Conservation (phyloP, 2,797 vertebrate genomes). For the Brachymystax lenok region DNA sequence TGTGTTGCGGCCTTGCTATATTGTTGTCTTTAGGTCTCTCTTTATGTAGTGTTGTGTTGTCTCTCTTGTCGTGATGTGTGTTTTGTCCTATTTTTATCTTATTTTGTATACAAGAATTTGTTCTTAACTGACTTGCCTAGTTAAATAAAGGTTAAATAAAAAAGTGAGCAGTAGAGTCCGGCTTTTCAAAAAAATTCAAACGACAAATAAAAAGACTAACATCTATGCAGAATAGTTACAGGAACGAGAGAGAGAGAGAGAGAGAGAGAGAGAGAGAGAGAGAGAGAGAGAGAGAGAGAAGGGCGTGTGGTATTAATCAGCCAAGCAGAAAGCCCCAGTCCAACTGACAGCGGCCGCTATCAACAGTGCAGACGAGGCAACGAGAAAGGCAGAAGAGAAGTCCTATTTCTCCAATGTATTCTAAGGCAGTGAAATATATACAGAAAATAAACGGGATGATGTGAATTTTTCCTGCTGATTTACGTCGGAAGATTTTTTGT, state of each 20-base stretch:
- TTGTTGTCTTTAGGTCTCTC: too few relatives aligned
- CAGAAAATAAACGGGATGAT: constrained; percentile 22
- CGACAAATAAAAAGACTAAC: constrained; percentile 40
- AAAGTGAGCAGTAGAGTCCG: too few relatives aligned
- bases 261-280: not conserved
- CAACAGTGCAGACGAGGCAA: constrained; percentile 18
- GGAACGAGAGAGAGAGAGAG: constrained; percentile 38
- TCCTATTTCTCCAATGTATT: constrained; percentile 12
- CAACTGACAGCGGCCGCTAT: constrained; percentile 31
- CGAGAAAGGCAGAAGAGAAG: constrained; percentile 1
- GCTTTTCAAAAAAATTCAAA: not conserved
- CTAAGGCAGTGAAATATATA: too few relatives aligned
- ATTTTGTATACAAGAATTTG: too few relatives aligned
- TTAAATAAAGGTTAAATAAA: too few relatives aligned
- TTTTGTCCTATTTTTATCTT: too few relatives aligned
- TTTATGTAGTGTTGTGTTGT: too few relatives aligned
- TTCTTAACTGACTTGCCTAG: too few relatives aligned
- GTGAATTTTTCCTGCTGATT: not conserved
- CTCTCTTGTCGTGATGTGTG: too few relatives aligned
- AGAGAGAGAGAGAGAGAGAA: constrained; percentile 43
- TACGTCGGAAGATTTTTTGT: not conserved
- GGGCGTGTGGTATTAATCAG: constrained; percentile 57
- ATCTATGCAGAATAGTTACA: constrained; percentile 43
- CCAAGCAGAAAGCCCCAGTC: constrained; percentile 55
- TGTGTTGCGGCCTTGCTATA: too few relatives aligned